These are phyloP conservation scores for Prorops nasuta DNA, from an alignment of 1,140 invertebrate species.

Conservation along the genomic window DNA sequence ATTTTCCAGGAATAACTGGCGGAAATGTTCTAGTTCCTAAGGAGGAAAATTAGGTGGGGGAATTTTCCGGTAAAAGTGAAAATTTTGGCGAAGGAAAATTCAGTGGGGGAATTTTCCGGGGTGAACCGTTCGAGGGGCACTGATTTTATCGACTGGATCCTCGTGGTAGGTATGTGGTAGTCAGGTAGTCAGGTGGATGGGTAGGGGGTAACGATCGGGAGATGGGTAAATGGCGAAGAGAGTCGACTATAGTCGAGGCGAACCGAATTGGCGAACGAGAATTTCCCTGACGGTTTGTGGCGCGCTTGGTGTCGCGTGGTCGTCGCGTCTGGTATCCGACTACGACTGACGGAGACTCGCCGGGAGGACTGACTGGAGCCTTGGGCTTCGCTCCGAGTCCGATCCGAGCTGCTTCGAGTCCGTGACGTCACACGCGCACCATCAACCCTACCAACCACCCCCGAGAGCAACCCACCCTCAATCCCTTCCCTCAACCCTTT, in stretches of 20 bases:
- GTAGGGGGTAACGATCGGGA: conserved; percentile 6
- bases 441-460: background rate
- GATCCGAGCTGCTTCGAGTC: conserved; percentile 1
- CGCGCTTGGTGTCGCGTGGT: too few species aligned
- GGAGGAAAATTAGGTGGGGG: too few species aligned
- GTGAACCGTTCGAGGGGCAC: too few species aligned
- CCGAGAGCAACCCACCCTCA: too few species aligned
- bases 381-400: conserved; percentile 16
- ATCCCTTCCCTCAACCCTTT: too few species aligned
- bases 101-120: too few species aligned
- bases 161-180: background rate
- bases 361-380: conserved; percentile 19
- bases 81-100: too few species aligned
- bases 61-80: too few species aligned
- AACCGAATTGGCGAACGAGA: conserved; percentile 15
- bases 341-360: conserved; percentile 26
- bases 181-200: conserved; percentile 1
- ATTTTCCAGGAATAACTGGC: too few species aligned
- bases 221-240: conserved; percentile 10
- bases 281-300: too few species aligned
- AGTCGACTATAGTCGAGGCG: conserved; percentile 19
- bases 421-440: background rate
- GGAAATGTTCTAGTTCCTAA: too few species aligned
- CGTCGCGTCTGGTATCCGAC: conserved; percentile 30
- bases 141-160: background rate